Conservation (phyloP, 2,113 vertebrate species). For the Triplophysa tibetana region DNA sequence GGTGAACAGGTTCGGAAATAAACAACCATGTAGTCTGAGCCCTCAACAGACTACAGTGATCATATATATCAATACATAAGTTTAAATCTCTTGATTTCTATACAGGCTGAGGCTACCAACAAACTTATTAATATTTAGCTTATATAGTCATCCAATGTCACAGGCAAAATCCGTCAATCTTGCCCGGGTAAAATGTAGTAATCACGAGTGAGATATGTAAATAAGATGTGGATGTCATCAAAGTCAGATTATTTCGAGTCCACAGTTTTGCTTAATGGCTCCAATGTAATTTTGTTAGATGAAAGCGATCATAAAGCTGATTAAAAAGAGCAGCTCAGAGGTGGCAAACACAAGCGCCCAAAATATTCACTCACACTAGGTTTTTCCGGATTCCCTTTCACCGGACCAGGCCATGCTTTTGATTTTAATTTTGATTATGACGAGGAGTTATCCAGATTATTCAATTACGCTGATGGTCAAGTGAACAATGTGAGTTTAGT, state of each 20-base stretch:
- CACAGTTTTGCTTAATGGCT: conserved; percentile 52
- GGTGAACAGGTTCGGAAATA: too few relatives aligned
- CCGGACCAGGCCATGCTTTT: conserved; percentile 57
- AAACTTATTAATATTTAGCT: too few relatives aligned
- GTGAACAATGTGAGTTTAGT: conserved; percentile 58
- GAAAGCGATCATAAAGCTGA: conserved; percentile 68
- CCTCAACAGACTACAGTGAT: too few relatives aligned
- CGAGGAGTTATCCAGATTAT: conserved; percentile 65
- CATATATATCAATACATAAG: too few relatives aligned
- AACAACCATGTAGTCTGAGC: too few relatives aligned
- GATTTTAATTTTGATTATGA: conserved; percentile 67
- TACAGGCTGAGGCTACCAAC: too few relatives aligned
- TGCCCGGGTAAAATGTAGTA: neutral
- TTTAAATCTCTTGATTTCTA: too few relatives aligned
- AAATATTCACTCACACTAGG: conserved; percentile 21
- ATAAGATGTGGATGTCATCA: conserved; percentile 32
- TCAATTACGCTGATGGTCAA: conserved; percentile 73
- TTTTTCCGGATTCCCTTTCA: neutral
- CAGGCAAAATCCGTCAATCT: neutral
- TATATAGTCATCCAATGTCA: neutral
- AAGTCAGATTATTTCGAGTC: conserved; percentile 25
- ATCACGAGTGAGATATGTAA: conserved; percentile 4
- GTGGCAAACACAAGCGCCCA: conserved; percentile 41
- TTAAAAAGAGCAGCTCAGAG: conserved; percentile 56
- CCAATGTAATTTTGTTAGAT: conserved; percentile 64